Percentiles rank a stretch among this genome's conserved stretches.
Conservation (phyloP, 2,113 vertebrate genomes). For the Sebastes schlegelii region DNA sequence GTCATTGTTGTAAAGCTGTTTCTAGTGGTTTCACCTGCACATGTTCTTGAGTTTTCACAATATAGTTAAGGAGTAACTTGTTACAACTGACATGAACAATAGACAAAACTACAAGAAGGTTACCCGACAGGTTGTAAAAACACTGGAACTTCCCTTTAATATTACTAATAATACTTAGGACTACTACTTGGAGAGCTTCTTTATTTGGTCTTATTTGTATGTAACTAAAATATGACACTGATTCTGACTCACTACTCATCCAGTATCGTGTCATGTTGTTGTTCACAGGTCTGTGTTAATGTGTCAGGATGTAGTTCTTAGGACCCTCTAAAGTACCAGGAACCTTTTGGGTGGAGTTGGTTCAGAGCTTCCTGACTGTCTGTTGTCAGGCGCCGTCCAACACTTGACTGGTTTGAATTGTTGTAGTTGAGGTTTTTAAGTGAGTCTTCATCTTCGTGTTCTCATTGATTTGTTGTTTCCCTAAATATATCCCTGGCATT, state of each 20-base stretch:
- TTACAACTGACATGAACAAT: too few relatives aligned
- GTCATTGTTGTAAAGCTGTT: too few relatives aligned
- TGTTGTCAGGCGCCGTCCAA: rapidly evolving
- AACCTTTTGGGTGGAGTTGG: conserved; percentile 50
- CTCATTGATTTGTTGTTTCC: background rate
- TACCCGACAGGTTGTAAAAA: too few relatives aligned
- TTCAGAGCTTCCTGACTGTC: conserved; percentile 29
- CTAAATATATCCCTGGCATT: background rate
- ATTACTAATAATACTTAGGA: too few relatives aligned
- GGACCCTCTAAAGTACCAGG: conserved; percentile 19
- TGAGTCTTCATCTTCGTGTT: background rate
- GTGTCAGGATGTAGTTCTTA: conserved; percentile 42
- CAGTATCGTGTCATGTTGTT: background rate
- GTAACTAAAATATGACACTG: background rate
- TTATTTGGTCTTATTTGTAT: background rate
- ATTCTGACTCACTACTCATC: background rate
- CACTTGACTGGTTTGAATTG: conserved; percentile 9
- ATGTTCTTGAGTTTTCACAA: too few relatives aligned
- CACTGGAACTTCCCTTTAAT: too few relatives aligned
- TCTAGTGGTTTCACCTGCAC: too few relatives aligned
- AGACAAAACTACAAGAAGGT: too few relatives aligned
- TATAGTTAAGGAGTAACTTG: too few relatives aligned
- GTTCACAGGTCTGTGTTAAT: background rate
- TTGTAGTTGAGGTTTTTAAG: background rate
- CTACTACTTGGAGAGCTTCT: background rate